Evolutionary conservation across 23 tunicate species (phyloP), one percentile per base, ranked within the genome.

Genomic region (Clavelina lepadiformis): DNA sequence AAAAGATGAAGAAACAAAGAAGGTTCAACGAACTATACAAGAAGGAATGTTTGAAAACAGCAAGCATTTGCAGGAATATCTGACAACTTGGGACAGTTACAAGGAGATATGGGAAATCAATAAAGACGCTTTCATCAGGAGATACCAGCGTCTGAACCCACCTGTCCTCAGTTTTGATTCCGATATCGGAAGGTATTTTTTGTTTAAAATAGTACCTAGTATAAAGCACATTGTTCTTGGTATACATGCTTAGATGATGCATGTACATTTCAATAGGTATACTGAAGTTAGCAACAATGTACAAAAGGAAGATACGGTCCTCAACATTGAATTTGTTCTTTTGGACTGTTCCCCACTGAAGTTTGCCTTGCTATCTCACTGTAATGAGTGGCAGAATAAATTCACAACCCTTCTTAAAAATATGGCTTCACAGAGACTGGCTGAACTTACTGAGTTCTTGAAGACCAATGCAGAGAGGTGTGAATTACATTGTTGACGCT

Each of bases 101-200:
- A 83, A 82, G 61, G 98, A 91, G 62, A 82, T 91, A 51, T 91
- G 98, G 98, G 86, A 82, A 52, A 82, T 91, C 67, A 91, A 91
- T 77, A 91, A 91, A 52, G 82, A 80, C 51, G 92, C 92, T 45
- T 91, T 91, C 65, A 91, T 91, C 51, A 51, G 77, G 46, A 71
- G 91, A 91, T 91, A 91, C 46, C 85, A 91, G 66, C 38, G 76
- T 33, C 72, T 82, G 27, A 75, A 82, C 38, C 91, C 86, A 0
- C 86, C 91, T 20, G 92, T 91, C 13, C 52, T 83, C 27, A 82
- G 91, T 33, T 91, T 91, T 57, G 98, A 91, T 73, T 81, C 98
- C 30, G 98, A 91, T 58, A 77, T 83, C 46, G 98, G 95, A 61
- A 77, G 98, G 96, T 88, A 47, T 4, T 56, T 53, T 53, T 22